Evolutionary conservation across 2,888 invertebrate genomes (phyloP), one percentile per base, ranked within the genome.

Genomic region (Spodoptera littoralis): DNA sequence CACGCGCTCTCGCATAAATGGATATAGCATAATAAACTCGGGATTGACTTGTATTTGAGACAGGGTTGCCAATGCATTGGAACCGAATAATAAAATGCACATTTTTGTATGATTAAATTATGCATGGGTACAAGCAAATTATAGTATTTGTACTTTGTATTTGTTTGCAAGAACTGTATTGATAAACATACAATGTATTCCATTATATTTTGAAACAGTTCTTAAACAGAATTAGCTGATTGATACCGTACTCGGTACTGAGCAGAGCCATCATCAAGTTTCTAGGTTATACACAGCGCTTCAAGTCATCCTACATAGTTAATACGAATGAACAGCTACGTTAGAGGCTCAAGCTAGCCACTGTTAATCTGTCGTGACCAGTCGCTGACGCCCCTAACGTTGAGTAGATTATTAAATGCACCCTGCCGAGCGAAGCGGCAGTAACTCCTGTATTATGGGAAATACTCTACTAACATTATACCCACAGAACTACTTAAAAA

Each of bases 1-100:
- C 91, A 92, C 86, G 84, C 84, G 90, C 88, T 89, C 88, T 89
- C 90, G 86, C 90, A 92, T 93, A 92, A 92, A 93, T 90, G 91
- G 90, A 91, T 92, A 86, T 86, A 87, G 90, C 84, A 87, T 87
- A 79, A 90, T 92, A 91, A 92, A 93, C 84, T 90, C 84, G 80
- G 91, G 87, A 91, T 92, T 88, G 93, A 89, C 91, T 90, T 89
- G 89, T 88, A 89, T 85, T 85, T 73, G 77, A 76, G 66, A 61
- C 77, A 88, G 88, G 88, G 88, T 63, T 88, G 88, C 61, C 67
- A 27, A 57, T 47, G 11, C 43, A 22, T 46, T 53, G 12, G 8
- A 1, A 48, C 45, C 43, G 24, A 36, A 48, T n/a, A 24, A 22
- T 60, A 53, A 22, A 48, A 42, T 53, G 5, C 42, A 30, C 27